phyloP scores from a whole-genome alignment of 2,888 invertebrate species.

The Plemyria rubiginata region DNA sequence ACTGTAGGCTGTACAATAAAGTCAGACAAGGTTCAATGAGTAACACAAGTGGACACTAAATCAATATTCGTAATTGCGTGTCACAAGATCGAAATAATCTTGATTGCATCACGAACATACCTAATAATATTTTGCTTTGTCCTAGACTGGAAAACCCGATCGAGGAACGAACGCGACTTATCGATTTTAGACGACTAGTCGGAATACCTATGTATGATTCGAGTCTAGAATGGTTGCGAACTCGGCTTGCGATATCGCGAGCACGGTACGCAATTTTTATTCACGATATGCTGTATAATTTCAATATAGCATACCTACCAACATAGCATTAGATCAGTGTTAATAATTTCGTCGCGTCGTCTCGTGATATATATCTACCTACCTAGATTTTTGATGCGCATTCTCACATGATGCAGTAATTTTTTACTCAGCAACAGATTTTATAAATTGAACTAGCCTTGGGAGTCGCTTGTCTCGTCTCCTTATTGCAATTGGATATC shows the following conservation, averaged over 20 bases:
- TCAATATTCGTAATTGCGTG: constrained; percentile 15
- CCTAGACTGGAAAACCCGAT: constrained; percentile 16
- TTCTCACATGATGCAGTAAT: constrained; percentile 33
- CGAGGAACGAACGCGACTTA: constrained; percentile 26
- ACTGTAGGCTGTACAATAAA: constrained; percentile 7
- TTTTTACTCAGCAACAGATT: constrained; percentile 41
- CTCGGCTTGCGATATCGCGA: constrained; percentile 33
- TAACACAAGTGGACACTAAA: constrained; percentile 2
- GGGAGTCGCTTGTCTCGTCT: constrained; percentile 42
- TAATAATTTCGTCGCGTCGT: background rate
- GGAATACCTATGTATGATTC: constrained; percentile 12
- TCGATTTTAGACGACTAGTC: constrained; percentile 30
- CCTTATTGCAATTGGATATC: constrained; percentile 36
- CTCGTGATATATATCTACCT: constrained; percentile 5
- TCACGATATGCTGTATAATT: background rate
- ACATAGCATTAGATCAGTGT: too few species aligned
- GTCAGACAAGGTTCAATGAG: constrained; percentile 7
- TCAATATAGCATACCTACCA: background rate
- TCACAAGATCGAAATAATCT: constrained; percentile 12
- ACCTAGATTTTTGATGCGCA: constrained; percentile 14
- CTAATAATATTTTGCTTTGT: constrained; percentile 19
- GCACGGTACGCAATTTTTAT: constrained; percentile 5
- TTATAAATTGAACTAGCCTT: constrained; percentile 56
- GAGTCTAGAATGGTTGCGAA: constrained; percentile 22
- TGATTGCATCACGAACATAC: background rate